Percentiles rank a stretch among this genome's conserved stretches.
Evolutionary conservation across 2,113 vertebrate genomes (phyloP).

Genomic region (Theristicus caerulescens): DNA sequence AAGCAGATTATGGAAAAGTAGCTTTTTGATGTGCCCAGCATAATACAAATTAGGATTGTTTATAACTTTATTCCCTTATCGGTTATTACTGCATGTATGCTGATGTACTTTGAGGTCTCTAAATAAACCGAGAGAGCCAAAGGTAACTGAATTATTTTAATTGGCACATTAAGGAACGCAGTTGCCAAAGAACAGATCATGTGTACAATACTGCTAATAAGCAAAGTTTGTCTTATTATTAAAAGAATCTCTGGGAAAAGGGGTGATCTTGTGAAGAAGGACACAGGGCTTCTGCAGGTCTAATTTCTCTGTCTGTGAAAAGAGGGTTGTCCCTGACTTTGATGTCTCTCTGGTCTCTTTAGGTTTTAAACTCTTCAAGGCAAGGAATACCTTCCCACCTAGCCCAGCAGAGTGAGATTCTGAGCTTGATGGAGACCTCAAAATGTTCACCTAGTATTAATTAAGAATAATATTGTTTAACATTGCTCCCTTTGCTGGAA

Average conservation of each 20-base stretch:
- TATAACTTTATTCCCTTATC: slow-evolving; percentile 7
- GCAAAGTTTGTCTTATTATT: not conserved
- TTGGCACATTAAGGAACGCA: not conserved
- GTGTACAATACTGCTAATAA: not conserved
- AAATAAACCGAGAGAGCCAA: not conserved
- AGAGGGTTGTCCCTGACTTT: not conserved
- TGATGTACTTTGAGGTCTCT: not conserved
- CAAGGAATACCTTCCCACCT: not conserved
- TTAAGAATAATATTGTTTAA: not conserved
- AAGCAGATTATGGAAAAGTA: slow-evolving; percentile 39
- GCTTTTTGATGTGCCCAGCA: slow-evolving; percentile 15
- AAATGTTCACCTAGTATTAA: not conserved
- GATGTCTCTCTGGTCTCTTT: not conserved
- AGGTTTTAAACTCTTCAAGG: not conserved
- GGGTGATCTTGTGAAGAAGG: not conserved
- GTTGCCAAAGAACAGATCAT: not conserved
- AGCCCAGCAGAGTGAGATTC: not conserved
- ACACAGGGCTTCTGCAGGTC: not conserved
- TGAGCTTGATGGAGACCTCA: not conserved
- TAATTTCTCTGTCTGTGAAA: not conserved
- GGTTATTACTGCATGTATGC: not conserved
- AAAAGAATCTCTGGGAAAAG: not conserved
- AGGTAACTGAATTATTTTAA: slow-evolving; percentile 11
- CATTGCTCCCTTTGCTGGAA: not conserved
- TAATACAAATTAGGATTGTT: slow-evolving; percentile 44